Conservation (phyloP, 2,113 vertebrate genomes). For the Brachypodius melanocephalos region DNA sequence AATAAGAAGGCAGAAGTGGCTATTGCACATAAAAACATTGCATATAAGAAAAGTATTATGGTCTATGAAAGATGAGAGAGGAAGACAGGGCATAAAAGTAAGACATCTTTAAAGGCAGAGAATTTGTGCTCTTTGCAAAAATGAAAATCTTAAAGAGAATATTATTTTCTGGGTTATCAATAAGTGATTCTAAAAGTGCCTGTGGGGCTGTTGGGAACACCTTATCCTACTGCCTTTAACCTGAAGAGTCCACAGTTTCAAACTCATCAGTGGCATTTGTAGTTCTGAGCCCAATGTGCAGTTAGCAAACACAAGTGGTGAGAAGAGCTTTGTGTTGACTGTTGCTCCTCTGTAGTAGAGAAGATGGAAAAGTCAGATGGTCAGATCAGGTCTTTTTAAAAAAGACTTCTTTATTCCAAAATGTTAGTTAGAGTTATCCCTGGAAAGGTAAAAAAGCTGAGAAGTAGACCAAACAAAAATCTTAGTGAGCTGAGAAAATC, state of each 20-base stretch:
- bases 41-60: rapidly evolving
- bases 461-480: neutral
- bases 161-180: neutral
- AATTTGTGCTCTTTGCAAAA: neutral
- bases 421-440: neutral
- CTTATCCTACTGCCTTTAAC: neutral
- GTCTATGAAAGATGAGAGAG: neutral
- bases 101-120: neutral
- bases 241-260: neutral
- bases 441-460: neutral
- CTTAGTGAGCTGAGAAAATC: neutral
- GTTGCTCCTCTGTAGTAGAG: neutral
- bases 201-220: neutral
- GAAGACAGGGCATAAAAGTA: neutral
- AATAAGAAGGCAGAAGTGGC: neutral
- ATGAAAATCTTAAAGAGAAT: neutral
- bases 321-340: neutral
- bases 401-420: neutral
- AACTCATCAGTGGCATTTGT: neutral
- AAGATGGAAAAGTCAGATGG: neutral
- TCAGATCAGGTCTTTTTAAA: neutral
- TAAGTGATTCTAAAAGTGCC: neutral
- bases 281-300: neutral
- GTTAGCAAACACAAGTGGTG: neutral
- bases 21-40: neutral